Conservation (phyloP, 2,888 invertebrate genomes). For the Drosophila maculinotata region DNA sequence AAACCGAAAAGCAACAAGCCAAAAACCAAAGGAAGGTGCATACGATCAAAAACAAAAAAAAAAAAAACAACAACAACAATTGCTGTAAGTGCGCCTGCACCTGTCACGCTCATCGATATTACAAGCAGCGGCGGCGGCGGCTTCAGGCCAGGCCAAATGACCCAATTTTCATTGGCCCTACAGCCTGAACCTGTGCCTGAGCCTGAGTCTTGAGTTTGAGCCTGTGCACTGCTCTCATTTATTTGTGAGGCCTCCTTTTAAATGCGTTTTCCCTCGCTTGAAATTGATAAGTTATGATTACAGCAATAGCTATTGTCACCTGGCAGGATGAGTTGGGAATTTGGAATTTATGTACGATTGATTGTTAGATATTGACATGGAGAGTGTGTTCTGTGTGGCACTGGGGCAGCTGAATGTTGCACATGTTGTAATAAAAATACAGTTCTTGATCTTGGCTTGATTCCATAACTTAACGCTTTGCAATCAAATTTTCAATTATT, state of each 20-base stretch:
- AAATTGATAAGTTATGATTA: constrained; percentile 75
- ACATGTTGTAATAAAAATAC: constrained; percentile 29
- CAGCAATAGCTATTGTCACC: constrained; percentile 65
- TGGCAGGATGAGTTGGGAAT: constrained; percentile 45
- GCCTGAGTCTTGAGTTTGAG: background rate
- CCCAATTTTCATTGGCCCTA: constrained; percentile 58
- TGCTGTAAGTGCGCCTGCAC: constrained; percentile 68
- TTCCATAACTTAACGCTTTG: too few species aligned
- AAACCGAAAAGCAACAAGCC: constrained; percentile 2
- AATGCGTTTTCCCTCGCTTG: constrained; percentile 34
- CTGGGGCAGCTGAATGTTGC: constrained; percentile 51
- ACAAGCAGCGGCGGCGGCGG: constrained; percentile 46
- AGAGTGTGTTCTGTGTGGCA: constrained; percentile 1
- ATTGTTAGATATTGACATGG: constrained; percentile 52
- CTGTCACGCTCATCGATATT: constrained; percentile 76
- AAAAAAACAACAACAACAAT: constrained; percentile 43
- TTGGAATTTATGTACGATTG: constrained; percentile 48
- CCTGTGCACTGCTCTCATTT: constrained; percentile 26
- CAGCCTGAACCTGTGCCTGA: constrained; percentile 8
- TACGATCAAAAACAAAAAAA: constrained; percentile 14
- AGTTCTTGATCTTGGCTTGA: background rate
- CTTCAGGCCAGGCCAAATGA: constrained; percentile 48
- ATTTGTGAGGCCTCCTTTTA: constrained; percentile 24
- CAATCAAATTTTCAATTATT: too few species aligned
- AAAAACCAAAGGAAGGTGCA: constrained; percentile 38